Base-by-base conservation (phyloP, 1,140 invertebrate genomes). In the Arion vulgaris region DNA sequence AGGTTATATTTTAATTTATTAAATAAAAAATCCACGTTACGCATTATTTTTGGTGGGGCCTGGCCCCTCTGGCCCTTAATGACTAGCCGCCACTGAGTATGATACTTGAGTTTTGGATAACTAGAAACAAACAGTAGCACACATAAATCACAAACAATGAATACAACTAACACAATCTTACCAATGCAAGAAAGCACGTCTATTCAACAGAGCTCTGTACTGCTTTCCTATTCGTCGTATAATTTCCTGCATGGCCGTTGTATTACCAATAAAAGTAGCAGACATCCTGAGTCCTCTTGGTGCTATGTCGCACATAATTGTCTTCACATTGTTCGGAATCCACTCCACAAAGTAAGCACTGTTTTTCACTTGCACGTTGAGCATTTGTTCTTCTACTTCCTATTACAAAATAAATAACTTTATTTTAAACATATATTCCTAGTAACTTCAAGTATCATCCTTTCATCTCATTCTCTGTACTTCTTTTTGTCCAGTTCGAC, bases 251-350 rank as follows among this genome's bases (percentile, higher is more conserved):
- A 96, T 96, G 17, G 95, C 95, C 0, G 96, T 96, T 62, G 90
- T 92, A 87, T 92, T 92, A 95, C 94, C 77, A 75, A 93, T 88
- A 84, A 98, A 98, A 5, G 97, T 98, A 19, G 96, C 95, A 0
- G 96, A 96, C 96, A 98, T 98, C 90, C 97, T 97, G 13, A 98
- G 92, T 71, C 97, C 97, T 89, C 96, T 94, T 51, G 97, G 97
- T 83, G 97, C 96, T 89, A 98, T 98, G 91, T 98, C 97, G 92
- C 97, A 98, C 92, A 89, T 87, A 62, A 87, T 87, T 32, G 87
- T 88, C 72, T 97, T 97, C 0, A 96, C 95, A 88, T 97, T 97
- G 93, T 97, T 97, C 5, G 96, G 96, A 88, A 97, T 97, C 96
- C 96, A 98, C 93, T 97, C 96, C 45, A 98, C 96, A 90, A 98